These are phyloP conservation scores for Oryzias celebensis DNA, from an alignment of 2,113 vertebrate species.

Conservation along the genomic window DNA sequence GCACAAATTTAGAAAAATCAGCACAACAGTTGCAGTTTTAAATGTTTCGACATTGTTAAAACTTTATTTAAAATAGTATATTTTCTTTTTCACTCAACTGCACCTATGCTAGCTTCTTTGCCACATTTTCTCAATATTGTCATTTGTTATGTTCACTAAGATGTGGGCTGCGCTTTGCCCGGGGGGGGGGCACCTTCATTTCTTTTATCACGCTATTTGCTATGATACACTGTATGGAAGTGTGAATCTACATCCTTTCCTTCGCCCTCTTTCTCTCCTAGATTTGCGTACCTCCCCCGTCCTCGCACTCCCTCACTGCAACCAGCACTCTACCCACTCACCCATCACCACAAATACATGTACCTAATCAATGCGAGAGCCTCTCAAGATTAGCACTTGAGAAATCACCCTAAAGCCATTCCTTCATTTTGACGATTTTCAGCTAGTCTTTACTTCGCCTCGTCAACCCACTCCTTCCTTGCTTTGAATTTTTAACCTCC, in stretches of 20 bases:
- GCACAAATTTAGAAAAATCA: background rate
- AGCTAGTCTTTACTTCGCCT: constrained; percentile 55
- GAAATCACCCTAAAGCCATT: constrained; percentile 71
- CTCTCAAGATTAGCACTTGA: constrained; percentile 74
- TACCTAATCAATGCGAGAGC: constrained; percentile 70
- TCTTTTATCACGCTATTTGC: constrained; percentile 65
- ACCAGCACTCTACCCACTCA: constrained; percentile 25
- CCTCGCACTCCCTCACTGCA: constrained; percentile 25
- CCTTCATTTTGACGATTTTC: constrained; percentile 73
- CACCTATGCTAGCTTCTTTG: constrained; percentile 21
- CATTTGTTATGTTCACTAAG: constrained; percentile 58
- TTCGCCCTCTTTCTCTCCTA: constrained; percentile 40
- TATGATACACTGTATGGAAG: constrained; percentile 61
- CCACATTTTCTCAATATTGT: constrained; percentile 59
- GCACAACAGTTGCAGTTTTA: background rate
- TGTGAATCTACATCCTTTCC: constrained; percentile 45
- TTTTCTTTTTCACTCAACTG: background rate
- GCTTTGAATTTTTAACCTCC: constrained; percentile 80
- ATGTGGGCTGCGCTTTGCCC: constrained; percentile 60
- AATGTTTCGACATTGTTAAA: background rate
- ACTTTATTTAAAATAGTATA: background rate
- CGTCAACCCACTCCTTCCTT: constrained; percentile 18
- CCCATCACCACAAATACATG: constrained; percentile 15
- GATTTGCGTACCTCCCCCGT: constrained; percentile 20
- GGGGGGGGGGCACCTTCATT: constrained; percentile 70